These are phyloP conservation scores for Conops quadrifasciatus DNA, from an alignment of 2,888 invertebrate species.

Conservation along the genomic window DNA sequence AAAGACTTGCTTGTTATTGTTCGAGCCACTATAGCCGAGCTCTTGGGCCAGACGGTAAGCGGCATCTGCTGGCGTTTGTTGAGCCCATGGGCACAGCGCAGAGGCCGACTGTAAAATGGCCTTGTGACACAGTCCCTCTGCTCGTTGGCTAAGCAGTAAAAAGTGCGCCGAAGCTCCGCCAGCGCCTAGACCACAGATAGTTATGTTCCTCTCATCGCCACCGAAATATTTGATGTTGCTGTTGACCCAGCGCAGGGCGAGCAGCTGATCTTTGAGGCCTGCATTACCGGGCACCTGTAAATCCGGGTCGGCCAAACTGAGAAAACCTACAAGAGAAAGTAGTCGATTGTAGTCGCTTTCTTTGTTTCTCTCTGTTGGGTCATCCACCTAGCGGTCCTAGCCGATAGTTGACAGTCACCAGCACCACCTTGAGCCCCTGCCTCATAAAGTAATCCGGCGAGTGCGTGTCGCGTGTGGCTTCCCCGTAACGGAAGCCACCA, in stretches of 20 bases:
- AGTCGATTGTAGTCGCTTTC: not conserved
- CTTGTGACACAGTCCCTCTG: slow-evolving; percentile 63
- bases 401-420: slow-evolving; percentile 66
- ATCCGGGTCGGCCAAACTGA: slow-evolving; percentile 65
- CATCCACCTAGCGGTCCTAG: slow-evolving; percentile 65
- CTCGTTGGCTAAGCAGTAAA: slow-evolving; percentile 66
- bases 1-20: slow-evolving; percentile 57
- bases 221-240: slow-evolving; percentile 66
- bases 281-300: slow-evolving; percentile 68
- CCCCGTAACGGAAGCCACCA: slow-evolving; percentile 66
- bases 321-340: slow-evolving; percentile 61
- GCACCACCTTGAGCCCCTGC: slow-evolving; percentile 64
- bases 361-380: not conserved
- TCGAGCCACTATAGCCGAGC: slow-evolving; percentile 59
- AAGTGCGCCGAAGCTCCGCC: slow-evolving; percentile 67
- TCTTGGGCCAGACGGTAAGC: slow-evolving; percentile 55
- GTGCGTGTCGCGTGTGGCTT: slow-evolving; percentile 60
- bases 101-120: slow-evolving; percentile 61
- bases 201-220: slow-evolving; percentile 67
- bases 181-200: slow-evolving; percentile 68
- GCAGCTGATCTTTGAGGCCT: slow-evolving; percentile 67
- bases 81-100: slow-evolving; percentile 56
- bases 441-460: slow-evolving; percentile 67
- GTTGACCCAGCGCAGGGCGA: slow-evolving; percentile 68
- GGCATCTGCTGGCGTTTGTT: slow-evolving; percentile 51